Conservation (phyloP, 2,888 invertebrate genomes). For the Rhagonycha lutea region DNA sequence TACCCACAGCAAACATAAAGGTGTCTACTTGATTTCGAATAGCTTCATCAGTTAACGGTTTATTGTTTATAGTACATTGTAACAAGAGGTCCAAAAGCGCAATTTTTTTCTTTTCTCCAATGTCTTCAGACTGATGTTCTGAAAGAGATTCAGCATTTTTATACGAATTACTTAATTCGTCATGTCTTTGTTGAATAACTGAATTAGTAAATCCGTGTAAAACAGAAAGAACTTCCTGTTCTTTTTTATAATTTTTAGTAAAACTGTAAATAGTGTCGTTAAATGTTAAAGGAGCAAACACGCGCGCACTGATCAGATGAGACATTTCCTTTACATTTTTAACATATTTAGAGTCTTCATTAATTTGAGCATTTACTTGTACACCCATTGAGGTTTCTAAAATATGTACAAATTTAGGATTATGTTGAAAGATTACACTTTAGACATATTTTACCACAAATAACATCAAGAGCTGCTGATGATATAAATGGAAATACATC, state of each 20-base stretch:
- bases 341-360: slow-evolving; percentile 72
- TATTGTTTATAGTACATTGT: slow-evolving; percentile 50
- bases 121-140: slow-evolving; percentile 50
- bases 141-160: slow-evolving; percentile 40
- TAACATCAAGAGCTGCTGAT: slow-evolving; percentile 64
- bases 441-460: slow-evolving; percentile 60
- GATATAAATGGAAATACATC: slow-evolving; percentile 67
- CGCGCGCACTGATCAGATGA: slow-evolving; percentile 41
- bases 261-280: slow-evolving; percentile 59
- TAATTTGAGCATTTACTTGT: slow-evolving; percentile 70
- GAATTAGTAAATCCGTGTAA: slow-evolving; percentile 60
- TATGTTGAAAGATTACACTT: neutral
- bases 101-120: neutral
- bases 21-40: slow-evolving; percentile 74
- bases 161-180: slow-evolving; percentile 37
- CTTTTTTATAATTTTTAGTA: slow-evolving; percentile 62
- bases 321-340: slow-evolving; percentile 65
- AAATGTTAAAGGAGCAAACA: slow-evolving; percentile 56
- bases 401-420: neutral
- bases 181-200: slow-evolving; percentile 58
- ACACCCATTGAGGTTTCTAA: slow-evolving; percentile 88
- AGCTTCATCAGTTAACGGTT: slow-evolving; percentile 61
- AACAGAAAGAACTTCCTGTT: slow-evolving; percentile 55
- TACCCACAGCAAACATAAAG: slow-evolving; percentile 70
- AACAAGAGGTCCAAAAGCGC: neutral